A percentile compares a stretch with the other conserved stretches of the same genome.
Conservation (phyloP, 2,888 invertebrate genomes). For the Drosophila mercatorum region DNA sequence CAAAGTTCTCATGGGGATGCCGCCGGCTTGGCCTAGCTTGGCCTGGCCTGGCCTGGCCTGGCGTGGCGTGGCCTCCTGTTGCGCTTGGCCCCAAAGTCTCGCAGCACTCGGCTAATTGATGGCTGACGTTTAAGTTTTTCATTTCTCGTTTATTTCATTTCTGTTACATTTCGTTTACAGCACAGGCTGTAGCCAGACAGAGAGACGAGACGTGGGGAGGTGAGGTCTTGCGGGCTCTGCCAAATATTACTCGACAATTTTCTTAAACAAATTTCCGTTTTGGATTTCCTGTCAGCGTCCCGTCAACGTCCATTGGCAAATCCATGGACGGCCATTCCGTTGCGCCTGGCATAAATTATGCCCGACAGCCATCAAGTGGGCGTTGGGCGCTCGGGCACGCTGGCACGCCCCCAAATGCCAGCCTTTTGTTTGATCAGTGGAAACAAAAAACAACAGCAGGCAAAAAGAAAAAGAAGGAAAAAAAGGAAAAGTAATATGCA, state of each 20-base stretch:
- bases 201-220: background rate
- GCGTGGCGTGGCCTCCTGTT: slow-evolving; percentile 18
- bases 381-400: background rate
- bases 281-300: slow-evolving; percentile 55
- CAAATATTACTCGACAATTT: slow-evolving; percentile 36
- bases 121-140: slow-evolving; percentile 18
- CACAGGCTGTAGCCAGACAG: background rate
- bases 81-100: slow-evolving; percentile 10
- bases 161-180: background rate
- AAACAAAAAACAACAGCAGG: background rate
- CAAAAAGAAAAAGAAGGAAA: background rate
- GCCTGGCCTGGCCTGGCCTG: background rate
- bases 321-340: slow-evolving; percentile 24
- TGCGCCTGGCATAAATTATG: slow-evolving; percentile 54
- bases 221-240: background rate
- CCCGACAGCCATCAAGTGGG: slow-evolving; percentile 25
- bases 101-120: slow-evolving; percentile 32
- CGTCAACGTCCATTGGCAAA: slow-evolving; percentile 31
- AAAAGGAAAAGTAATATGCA: slow-evolving; percentile 34
- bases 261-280: slow-evolving; percentile 55
- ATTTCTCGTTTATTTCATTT: background rate
- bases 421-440: slow-evolving; percentile 42
- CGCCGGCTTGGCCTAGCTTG: background rate
- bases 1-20: slow-evolving; percentile 34
- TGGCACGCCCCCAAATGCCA: slow-evolving; percentile 31